Evolutionary conservation across 1,140 invertebrate species (phyloP), one percentile per base, ranked within the genome.

Genomic region (Drosophila equinoxialis): DNA sequence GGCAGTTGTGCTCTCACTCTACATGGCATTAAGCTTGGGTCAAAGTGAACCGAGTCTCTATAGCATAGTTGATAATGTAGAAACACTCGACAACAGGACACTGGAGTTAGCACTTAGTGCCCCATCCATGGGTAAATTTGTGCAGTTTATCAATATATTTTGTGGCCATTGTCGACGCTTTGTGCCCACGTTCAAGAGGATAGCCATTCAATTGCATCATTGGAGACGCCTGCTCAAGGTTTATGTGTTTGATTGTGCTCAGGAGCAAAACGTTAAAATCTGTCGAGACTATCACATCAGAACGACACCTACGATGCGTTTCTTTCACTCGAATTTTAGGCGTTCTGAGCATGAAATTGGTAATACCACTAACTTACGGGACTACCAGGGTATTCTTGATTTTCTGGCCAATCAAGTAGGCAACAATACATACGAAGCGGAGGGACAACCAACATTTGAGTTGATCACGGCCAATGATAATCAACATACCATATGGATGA

Each of bases 81-180:
- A 93, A 8, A 89, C 94, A 70, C 85, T 96, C 2, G 33, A 67
- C 13, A 51, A 14, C 7, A 11, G 17, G 11, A 23, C 41, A 13
- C 20, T 67, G 5, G 26, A 26, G 3, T 30, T 41, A 7, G 23
- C 23, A 17, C 17, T 79, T 39, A 13, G 1, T 30, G 6, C 10
- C 3, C 41, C 14, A n/a, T 17, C 42, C 5, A 33, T 63, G 20
- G 68, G 65, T 35, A 57, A 95, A 93, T 61, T 97, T 0, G 93
- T 98, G 1, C 96, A 98, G 92, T 98, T 98, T 93, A 98, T 97
- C 83, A 97, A 96, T 84, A 96, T 95, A 79, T 98, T 95, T 94
- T 98, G 97, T 92, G 97, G 97, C 0, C 95, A 96, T 91, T 98
- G 97, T 92, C 94, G 95, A 81, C 92, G 94, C 71, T 98, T 97